These are phyloP conservation scores for Hylia prasina DNA, from an alignment of 2,113 vertebrate genomes.

Conservation along the genomic window DNA sequence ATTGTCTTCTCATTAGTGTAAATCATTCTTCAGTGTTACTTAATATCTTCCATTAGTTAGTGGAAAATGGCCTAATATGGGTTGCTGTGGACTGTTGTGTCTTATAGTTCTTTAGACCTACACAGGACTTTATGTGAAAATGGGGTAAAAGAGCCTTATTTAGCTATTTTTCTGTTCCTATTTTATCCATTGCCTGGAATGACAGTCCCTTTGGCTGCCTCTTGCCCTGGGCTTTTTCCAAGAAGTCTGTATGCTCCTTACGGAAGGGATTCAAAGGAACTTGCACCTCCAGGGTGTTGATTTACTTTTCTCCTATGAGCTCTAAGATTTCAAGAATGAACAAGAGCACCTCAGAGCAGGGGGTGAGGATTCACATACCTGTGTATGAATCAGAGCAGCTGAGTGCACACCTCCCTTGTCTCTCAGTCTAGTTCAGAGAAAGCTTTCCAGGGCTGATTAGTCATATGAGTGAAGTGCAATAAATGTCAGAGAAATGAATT, in stretches of 20 bases:
- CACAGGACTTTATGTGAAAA: background rate
- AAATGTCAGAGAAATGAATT: conserved; percentile 52
- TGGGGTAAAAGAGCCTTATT: background rate
- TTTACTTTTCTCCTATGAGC: background rate
- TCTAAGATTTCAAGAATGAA: background rate
- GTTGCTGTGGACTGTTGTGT: background rate
- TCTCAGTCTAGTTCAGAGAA: conserved; percentile 37
- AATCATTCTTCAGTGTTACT: background rate
- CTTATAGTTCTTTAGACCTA: background rate
- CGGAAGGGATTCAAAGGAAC: background rate
- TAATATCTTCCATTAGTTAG: background rate
- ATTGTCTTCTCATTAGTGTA: background rate
- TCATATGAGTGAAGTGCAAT: conserved; percentile 59
- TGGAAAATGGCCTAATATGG: background rate
- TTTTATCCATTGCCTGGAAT: background rate
- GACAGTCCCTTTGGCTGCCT: background rate
- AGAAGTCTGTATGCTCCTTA: background rate
- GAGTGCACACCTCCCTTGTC: background rate
- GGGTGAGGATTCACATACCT: background rate
- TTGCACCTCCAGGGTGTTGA: background rate
- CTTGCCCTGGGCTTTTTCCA: background rate
- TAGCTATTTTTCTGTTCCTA: background rate
- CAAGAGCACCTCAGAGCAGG: background rate
- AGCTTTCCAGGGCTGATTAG: conserved; percentile 66
- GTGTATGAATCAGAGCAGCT: conserved; percentile 47